Evolutionary conservation across 1,140 invertebrate species (phyloP), one percentile per base, ranked within the genome.

Genomic region (Brevipalpus yothersi): DNA sequence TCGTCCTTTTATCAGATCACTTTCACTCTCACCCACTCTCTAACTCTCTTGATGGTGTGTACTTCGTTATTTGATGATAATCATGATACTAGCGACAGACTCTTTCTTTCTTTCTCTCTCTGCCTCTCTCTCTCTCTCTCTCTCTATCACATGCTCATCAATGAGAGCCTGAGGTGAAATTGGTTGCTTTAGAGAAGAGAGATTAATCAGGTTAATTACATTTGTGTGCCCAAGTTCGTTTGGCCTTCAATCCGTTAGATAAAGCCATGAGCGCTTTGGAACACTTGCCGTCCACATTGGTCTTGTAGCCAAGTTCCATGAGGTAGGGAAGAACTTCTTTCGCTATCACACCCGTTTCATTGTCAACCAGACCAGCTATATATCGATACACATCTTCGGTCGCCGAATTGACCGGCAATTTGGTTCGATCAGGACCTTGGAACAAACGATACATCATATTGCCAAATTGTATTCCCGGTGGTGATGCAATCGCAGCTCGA

Each of bases 371-470:
- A 3, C 21, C 4, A 15, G 31, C 17, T 5, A 61, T 11, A 55
- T 53, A 55, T 12, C 21, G n/a, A 47, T 61, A 61, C 8, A 61
- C 55, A 19, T 61, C 56, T 55, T 61, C 60, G 3, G 60, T 13
- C 31, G 9, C 21, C 4, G 60, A 61, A 10, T 58, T 40, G 19
- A 13, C 31, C 5, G 58, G 58, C 13, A 61, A 40, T 45, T 61
- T 56, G 4, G 58, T 7, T 9, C 23, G 10, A n/a, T 57, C 57
- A 13, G 60, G 60, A 31, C 60, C 60, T 43, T 58, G 55, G 19
- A 61, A 58, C 4, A 61, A 21, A 41, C 57, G 49, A 8, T 58
- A 8, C 3, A 61, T 7, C 9, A 61, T 21, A 51, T 49, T 56
- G 39, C 10, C 11, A n/a, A 56, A 42, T n/a, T 51, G 49, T 17